Evolutionary conservation across 2,888 invertebrate species (phyloP).

Genomic region (Meteorus colon): DNA sequence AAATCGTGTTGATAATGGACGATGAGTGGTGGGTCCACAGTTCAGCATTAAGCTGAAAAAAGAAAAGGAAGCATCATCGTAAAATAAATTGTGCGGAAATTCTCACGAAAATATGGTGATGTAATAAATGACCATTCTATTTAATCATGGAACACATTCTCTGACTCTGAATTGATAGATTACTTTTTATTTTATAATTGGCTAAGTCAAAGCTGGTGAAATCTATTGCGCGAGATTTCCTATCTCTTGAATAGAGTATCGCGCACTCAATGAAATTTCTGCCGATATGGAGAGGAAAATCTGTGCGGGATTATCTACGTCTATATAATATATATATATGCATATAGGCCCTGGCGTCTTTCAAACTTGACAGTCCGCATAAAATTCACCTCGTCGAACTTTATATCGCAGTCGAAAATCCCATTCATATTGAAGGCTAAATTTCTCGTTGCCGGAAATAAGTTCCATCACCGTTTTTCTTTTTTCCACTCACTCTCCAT

Average conservation of each 20-base stretch:
- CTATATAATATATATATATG: not conserved
- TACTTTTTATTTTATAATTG: not conserved
- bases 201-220: not conserved
- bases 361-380: constrained; percentile 11
- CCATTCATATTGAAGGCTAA: constrained; percentile 14
- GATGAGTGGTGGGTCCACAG: not conserved
- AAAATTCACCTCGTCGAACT: constrained; percentile 20
- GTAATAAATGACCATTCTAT: not conserved
- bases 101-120: not conserved
- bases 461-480: not conserved
- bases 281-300: constrained; percentile 27
- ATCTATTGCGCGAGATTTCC: not conserved
- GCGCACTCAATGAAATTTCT: constrained; percentile 28
- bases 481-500: not conserved
- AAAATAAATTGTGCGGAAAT: not conserved
- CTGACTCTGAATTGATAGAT: not conserved
- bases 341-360: constrained; percentile 7
- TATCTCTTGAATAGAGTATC: not conserved
- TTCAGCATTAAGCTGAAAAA: not conserved
- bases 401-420: constrained; percentile 25
- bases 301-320: constrained; percentile 26
- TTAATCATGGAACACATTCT: no score
- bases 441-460: constrained; percentile 20
- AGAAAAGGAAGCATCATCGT: not conserved
- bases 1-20: constrained; percentile 26